Evolutionary conservation across 2,113 vertebrate species (phyloP).

Genomic region (Mastomys coucha): DNA sequence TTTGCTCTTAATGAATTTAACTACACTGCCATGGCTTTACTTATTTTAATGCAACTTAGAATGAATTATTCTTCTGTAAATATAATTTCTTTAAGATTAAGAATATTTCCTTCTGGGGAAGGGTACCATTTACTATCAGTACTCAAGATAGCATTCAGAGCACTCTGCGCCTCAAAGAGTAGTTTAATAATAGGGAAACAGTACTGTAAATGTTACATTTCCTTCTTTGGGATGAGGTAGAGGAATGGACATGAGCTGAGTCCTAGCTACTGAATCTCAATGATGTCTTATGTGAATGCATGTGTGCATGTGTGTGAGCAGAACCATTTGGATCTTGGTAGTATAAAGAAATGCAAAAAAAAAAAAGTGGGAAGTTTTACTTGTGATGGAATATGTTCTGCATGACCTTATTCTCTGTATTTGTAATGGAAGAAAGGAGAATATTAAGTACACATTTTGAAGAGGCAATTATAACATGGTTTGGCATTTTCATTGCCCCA

Average conservation of each 20-base stretch:
- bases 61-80: slow-evolving; percentile 66
- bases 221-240: background rate
- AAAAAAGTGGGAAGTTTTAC: slow-evolving; percentile 39
- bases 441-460: slow-evolving; percentile 50
- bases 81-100: slow-evolving; percentile 65
- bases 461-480: slow-evolving; percentile 55
- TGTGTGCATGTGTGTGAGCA: background rate
- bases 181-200: slow-evolving; percentile 60
- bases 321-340: slow-evolving; percentile 29
- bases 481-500: slow-evolving; percentile 49
- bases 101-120: slow-evolving; percentile 59
- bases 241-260: slow-evolving; percentile 28
- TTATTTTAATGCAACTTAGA: slow-evolving; percentile 63
- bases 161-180: slow-evolving; percentile 31
- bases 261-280: slow-evolving; percentile 41
- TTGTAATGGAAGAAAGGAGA: background rate
- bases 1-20: slow-evolving; percentile 71
- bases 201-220: background rate
- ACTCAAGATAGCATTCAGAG: slow-evolving; percentile 24
- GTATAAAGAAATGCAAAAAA: slow-evolving; percentile 46
- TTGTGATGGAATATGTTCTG: slow-evolving; percentile 32
- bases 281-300: background rate
- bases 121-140: slow-evolving; percentile 38
- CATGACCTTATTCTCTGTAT: slow-evolving; percentile 28
- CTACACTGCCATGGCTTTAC: slow-evolving; percentile 58